Evolutionary conservation across 2,797 vertebrate species (phyloP).

Genomic region (Eospalax fontanierii): DNA sequence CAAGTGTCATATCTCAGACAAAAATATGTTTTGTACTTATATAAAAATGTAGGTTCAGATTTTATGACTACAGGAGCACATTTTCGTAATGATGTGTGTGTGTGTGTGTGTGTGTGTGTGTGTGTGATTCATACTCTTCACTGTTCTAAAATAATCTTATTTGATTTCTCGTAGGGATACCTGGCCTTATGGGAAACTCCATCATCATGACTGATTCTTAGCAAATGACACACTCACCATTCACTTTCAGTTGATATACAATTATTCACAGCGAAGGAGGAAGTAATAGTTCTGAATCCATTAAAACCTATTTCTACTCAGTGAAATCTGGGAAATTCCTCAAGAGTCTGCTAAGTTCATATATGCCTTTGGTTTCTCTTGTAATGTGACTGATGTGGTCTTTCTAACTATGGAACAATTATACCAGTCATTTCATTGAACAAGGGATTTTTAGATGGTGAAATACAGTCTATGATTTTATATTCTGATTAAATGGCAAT

Average conservation of each 20-base stretch:
- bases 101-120: neutral
- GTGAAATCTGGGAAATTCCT: conserved; percentile 43
- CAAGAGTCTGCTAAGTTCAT: conserved; percentile 38
- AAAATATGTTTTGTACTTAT: conserved; percentile 25
- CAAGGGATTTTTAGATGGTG: conserved; percentile 10
- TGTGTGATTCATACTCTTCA: conserved; percentile 27
- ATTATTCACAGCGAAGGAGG: conserved; percentile 64
- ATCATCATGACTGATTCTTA: conserved; percentile 20
- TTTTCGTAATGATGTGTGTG: conserved; percentile 2
- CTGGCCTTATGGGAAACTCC: neutral
- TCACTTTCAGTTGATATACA: conserved; percentile 54
- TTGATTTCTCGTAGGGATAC: neutral
- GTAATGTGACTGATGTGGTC: neutral
- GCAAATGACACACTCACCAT: conserved; percentile 2
- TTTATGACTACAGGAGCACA: neutral
- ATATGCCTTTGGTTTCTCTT: neutral
- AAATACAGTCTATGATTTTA: conserved; percentile 4
- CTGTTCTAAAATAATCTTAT: conserved; percentile 13
- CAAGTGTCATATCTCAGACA: conserved; percentile 22
- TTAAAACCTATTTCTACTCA: conserved; percentile 34
- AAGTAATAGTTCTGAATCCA: conserved; percentile 64
- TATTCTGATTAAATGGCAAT: conserved; percentile 37
- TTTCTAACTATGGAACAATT: conserved; percentile 40
- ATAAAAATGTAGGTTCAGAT: neutral
- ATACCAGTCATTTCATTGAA: conserved; percentile 44